These are phyloP conservation scores for Eutolmus rufibarbis DNA, from an alignment of 2,888 invertebrate species.

Conservation along the genomic window DNA sequence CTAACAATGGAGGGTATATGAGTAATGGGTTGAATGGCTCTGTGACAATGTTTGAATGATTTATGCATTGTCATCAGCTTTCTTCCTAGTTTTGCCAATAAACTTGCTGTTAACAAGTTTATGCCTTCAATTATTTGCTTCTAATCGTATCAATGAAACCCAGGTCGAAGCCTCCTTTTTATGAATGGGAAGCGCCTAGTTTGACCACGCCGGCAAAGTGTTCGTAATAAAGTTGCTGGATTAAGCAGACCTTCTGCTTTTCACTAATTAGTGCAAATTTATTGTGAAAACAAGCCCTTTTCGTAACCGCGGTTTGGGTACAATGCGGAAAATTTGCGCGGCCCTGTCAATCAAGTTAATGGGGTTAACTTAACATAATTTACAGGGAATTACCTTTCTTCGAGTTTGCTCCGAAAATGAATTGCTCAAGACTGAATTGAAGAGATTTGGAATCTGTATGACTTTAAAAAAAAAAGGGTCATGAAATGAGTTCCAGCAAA, in stretches of 20 bases:
- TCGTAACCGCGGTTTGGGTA: neutral
- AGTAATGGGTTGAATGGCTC: neutral
- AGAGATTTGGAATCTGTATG: neutral
- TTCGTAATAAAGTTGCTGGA: neutral
- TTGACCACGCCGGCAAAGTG: neutral
- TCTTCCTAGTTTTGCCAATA: neutral
- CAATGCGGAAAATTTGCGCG: neutral
- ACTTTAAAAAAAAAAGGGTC: neutral
- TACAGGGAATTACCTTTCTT: neutral
- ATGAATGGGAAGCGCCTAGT: neutral
- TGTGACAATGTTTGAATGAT: slow-evolving; percentile 17
- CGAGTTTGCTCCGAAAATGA: neutral
- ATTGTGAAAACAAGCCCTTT: neutral
- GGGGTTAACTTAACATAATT: slow-evolving; percentile 9
- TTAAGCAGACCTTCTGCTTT: neutral
- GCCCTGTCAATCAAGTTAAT: slow-evolving; percentile 4
- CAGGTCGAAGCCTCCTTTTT: neutral
- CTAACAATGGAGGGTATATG: neutral
- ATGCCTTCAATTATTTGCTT: neutral
- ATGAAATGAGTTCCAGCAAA: neutral
- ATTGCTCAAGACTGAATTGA: neutral
- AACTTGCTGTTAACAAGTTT: neutral
- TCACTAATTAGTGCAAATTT: neutral
- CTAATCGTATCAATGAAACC: neutral
- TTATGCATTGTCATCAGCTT: neutral